Base-by-base conservation (phyloP, 1,140 invertebrate species). In the Drosophila rufa region DNA sequence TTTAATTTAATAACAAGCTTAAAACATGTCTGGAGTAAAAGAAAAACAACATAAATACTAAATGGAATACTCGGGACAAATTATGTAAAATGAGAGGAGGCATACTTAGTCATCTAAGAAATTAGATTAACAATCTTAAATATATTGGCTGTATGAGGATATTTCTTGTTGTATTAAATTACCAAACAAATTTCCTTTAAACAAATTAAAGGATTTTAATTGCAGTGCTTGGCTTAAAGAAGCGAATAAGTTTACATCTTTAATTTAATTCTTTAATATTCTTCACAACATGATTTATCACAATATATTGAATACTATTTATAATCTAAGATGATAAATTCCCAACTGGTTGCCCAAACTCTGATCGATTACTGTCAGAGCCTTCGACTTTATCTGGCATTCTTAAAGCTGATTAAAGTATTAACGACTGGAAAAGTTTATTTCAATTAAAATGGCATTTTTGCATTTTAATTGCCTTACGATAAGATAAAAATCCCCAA, bases 1-100 rank as follows among this genome's bases (percentile, higher is more conserved):
- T 90, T 90, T 85, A 85, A 90, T 90, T 90, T 90, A 90, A 90
- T 90, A 90, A 85, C 75, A 85, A 79, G 78, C 80, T 70, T 62
- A 81, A 83, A 89, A 82, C 81, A 90, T 84, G 84, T 80, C 60
- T 38, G 66, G 70, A 75, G 78, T 81, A 73, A 89, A 90, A 84
- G 78, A 55, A 75, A 80, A 71, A 17, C 50, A 51, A 83, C 83
- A 87, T 83, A 60, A 68, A 78, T 82, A 78, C 46, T 22, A 55
- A 22, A 11, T 15, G 12, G 17, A n/a, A 17, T 42, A 4, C 5
- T 9, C 11, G 12, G 8, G 9, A 17, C 59, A 61, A 27, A 3
- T 14, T 2, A 14, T 4, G 42, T 9, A 8, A 64, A 55, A 19
- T 12, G 7, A 12, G 2, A 14, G 12, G 14, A 17, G 12, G 30